These are phyloP conservation scores for Oenanthe oenanthe DNA, from an alignment of 2,113 vertebrate species.

Conservation along the genomic window DNA sequence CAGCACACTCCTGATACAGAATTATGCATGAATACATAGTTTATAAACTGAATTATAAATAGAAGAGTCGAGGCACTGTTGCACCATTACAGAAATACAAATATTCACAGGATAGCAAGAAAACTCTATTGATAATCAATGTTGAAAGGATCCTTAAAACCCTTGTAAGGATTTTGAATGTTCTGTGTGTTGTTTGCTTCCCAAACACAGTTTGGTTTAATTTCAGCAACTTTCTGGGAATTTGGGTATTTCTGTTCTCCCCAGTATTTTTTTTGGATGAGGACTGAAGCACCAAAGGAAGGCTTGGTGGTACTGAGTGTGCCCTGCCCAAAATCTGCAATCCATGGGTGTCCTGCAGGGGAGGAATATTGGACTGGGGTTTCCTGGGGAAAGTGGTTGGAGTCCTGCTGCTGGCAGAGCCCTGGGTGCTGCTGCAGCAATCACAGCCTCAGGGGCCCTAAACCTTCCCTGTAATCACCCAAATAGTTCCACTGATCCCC, in stretches of 20 bases:
- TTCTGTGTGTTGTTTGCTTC: not conserved
- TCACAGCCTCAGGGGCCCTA: not conserved
- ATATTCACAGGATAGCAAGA: not conserved
- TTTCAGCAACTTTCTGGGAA: not conserved
- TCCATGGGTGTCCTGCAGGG: not conserved
- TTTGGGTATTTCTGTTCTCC: not conserved
- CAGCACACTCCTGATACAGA: not conserved
- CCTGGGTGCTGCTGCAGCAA: not conserved
- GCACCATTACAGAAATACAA: not conserved
- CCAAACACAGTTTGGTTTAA: not conserved
- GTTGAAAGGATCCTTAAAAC: not conserved
- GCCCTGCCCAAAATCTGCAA: not conserved
- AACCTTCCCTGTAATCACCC: not conserved
- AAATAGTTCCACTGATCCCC: not conserved
- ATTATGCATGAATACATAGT: not conserved
- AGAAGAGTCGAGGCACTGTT: not conserved
- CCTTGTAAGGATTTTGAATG: not conserved
- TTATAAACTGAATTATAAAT: not conserved
- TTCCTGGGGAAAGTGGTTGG: not conserved
- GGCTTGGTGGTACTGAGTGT: fast-evolving
- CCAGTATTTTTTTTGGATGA: fast-evolving
- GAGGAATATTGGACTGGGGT: not conserved
- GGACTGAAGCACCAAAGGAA: not conserved
- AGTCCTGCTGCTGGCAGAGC: not conserved
- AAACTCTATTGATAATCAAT: not conserved